Percentiles rank a stretch among this genome's conserved stretches.
phyloP scores from a whole-genome alignment of 2,888 invertebrate species.

The Eristalis intricaria region DNA sequence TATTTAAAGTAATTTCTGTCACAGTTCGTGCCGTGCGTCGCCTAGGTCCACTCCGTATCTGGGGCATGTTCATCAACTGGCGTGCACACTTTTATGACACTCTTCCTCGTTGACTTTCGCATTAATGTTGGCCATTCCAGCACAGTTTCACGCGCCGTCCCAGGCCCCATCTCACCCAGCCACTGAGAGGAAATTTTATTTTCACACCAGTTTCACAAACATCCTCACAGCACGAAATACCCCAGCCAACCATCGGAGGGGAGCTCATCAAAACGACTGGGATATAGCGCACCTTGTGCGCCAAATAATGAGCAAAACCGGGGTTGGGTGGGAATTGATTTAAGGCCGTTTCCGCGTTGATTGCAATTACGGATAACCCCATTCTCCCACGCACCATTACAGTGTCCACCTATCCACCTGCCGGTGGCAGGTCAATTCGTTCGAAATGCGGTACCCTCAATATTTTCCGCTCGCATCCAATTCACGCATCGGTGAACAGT shows the following conservation, averaged over 20 bases:
- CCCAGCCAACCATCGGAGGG: background rate
- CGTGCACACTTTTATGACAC: background rate
- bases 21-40: background rate
- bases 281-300: background rate
- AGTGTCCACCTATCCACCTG: slow-evolving; percentile 27
- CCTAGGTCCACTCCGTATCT: background rate
- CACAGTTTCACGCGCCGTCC: background rate
- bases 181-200: background rate
- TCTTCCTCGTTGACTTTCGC: background rate
- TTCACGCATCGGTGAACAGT: background rate
- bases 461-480: slow-evolving; percentile 27
- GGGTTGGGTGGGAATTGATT: slow-evolving; percentile 38
- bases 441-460: slow-evolving; percentile 32
- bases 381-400: slow-evolving; percentile 22
- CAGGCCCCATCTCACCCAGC: background rate
- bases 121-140: background rate
- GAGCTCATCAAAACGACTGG: background rate
- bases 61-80: background rate
- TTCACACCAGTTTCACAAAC: background rate
- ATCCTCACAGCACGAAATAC: background rate
- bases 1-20: background rate
- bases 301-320: slow-evolving; percentile 18
- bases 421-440: slow-evolving; percentile 55
- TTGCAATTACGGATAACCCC: slow-evolving; percentile 60
- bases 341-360: slow-evolving; percentile 52